Conservation (phyloP, 2,797 vertebrate genomes). For the Schizopygopsis pylzovi region DNA sequence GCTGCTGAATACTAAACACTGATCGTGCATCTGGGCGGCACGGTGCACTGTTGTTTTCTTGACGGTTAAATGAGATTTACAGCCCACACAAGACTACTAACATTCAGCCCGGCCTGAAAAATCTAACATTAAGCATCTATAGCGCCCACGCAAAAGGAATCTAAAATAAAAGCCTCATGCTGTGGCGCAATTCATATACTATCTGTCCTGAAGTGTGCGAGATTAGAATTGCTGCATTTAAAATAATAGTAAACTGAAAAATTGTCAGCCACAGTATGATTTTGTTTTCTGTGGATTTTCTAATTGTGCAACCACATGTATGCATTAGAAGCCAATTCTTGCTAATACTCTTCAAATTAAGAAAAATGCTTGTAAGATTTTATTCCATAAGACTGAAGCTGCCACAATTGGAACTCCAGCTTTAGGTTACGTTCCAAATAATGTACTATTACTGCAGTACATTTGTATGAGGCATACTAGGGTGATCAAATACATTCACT, state of each 20-base stretch:
- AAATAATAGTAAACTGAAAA: background rate
- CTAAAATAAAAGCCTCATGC: conserved; percentile 5
- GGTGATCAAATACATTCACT: background rate
- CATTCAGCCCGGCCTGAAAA: conserved; percentile 5
- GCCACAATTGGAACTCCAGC: background rate
- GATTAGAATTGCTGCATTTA: background rate
- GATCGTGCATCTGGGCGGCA: conserved; percentile 20
- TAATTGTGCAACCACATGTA: background rate
- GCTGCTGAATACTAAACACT: conserved; percentile 57
- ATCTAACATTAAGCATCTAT: background rate
- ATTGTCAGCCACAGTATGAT: too few species aligned
- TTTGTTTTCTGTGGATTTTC: background rate
- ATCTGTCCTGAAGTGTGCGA: background rate
- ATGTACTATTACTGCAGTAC: background rate
- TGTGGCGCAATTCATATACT: background rate
- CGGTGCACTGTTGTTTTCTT: conserved; percentile 19
- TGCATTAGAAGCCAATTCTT: background rate
- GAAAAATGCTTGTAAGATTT: background rate
- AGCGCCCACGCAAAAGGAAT: background rate
- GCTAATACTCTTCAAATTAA: background rate
- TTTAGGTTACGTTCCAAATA: background rate
- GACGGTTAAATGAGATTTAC: conserved; percentile 25
- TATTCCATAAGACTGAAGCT: background rate
- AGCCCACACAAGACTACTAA: conserved; percentile 14
- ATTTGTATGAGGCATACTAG: background rate